Percentiles rank a stretch among this genome's conserved stretches.
These are phyloP conservation scores for Cecidostiba fungosa DNA, from an alignment of 2,888 invertebrate genomes.

Conservation along the genomic window DNA sequence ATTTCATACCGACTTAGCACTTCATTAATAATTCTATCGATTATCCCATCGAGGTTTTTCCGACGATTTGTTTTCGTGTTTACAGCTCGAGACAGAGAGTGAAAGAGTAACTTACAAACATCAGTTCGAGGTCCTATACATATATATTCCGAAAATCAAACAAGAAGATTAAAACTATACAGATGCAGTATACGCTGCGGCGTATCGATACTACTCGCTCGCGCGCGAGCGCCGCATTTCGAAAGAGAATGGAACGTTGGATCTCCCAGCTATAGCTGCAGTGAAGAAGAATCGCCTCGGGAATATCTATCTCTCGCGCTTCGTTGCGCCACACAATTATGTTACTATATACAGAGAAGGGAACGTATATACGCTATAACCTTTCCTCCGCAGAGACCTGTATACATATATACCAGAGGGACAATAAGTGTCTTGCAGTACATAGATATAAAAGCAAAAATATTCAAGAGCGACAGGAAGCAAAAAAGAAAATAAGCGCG, in stretches of 20 bases:
- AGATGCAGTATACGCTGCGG: background rate
- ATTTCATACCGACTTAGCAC: background rate
- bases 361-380: background rate
- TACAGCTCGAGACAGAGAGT: background rate
- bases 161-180: background rate
- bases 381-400: background rate
- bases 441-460: background rate
- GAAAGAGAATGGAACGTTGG: constrained; percentile 61
- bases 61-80: background rate
- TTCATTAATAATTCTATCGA: background rate
- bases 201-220: constrained; percentile 15
- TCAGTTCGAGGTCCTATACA: background rate
- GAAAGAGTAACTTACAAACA: background rate
- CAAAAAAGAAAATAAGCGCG: background rate
- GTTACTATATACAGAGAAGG: background rate
- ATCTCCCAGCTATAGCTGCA: no score
- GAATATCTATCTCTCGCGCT: constrained; percentile 20
- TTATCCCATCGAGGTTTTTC: background rate
- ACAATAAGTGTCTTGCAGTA: background rate
- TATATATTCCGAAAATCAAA: background rate
- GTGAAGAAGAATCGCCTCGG: constrained; percentile 28
- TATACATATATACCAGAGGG: background rate
- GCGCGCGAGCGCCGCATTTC: constrained; percentile 23
- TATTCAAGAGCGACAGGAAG: background rate
- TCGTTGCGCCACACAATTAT: constrained; percentile 52